Percentiles rank a stretch among this genome's conserved stretches.
phyloP scores from a whole-genome alignment of 2,888 invertebrate genomes.

The Harpalus rubripes region DNA sequence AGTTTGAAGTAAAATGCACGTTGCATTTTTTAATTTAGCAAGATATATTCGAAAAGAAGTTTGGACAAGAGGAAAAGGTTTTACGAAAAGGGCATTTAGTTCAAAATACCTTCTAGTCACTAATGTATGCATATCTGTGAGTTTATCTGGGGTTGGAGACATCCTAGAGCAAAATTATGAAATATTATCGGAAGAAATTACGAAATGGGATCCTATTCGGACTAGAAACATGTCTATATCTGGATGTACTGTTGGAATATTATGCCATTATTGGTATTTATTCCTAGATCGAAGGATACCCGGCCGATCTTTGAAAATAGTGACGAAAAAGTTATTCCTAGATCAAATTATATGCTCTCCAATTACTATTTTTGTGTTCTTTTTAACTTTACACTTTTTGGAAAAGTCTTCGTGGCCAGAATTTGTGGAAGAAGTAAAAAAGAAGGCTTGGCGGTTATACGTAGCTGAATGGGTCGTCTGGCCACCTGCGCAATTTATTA shows the following conservation, averaged over 20 bases:
- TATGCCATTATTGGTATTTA: conserved; percentile 93
- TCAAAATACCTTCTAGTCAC: conserved; percentile 87
- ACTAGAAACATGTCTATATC: conserved; percentile 88
- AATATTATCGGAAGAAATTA: conserved; percentile 79
- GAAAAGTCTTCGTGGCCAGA: conserved; percentile 83
- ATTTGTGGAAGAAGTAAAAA: conserved; percentile 83
- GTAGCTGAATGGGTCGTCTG: conserved; percentile 94
- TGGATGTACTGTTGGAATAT: conserved; percentile 87
- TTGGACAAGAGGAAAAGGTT: conserved; percentile 70
- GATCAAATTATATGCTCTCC: conserved; percentile 94
- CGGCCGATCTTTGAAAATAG: conserved; percentile 83
- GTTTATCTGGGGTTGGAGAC: conserved; percentile 89
- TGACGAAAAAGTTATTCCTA: conserved; percentile 87
- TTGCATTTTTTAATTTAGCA: conserved; percentile 54
- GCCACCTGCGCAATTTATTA: conserved; percentile 96
- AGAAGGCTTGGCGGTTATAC: conserved; percentile 89
- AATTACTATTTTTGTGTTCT: conserved; percentile 87
- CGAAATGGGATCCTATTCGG: conserved; percentile 81
- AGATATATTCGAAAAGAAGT: conserved; percentile 25
- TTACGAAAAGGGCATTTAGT: conserved; percentile 79
- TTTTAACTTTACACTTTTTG: conserved; percentile 86
- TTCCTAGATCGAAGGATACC: conserved; percentile 86
- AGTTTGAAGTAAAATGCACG: conserved; percentile 53
- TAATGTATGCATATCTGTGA: conserved; percentile 88
- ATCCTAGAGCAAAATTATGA: conserved; percentile 90